Conservation (phyloP, 2,888 invertebrate species). For the Lasioglossum figueresi region DNA sequence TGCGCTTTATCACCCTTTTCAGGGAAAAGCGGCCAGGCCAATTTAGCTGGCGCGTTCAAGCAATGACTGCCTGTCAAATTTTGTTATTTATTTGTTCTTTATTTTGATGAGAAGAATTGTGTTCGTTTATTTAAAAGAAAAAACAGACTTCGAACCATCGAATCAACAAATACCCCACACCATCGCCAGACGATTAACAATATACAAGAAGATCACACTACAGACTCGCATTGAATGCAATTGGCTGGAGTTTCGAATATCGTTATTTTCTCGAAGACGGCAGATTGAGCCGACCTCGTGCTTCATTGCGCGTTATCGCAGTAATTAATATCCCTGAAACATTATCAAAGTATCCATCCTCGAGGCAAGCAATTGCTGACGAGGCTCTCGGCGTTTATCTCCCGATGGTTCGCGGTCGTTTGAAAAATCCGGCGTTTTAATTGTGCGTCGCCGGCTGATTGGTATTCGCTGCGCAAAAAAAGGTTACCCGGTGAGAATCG, state of each 20-base stretch:
- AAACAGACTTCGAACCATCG: no score
- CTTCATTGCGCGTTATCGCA: slow-evolving; percentile 38
- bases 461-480: slow-evolving; percentile 25
- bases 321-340: slow-evolving; percentile 59
- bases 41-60: neutral
- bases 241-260: neutral
- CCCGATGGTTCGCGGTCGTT: neutral
- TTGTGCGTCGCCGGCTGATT: slow-evolving; percentile 3
- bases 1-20: neutral
- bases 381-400: slow-evolving; percentile 28
- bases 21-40: neutral
- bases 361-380: slow-evolving; percentile 24
- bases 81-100: no score
- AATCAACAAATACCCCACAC: neutral
- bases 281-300: neutral
- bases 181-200: neutral
- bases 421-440: slow-evolving; percentile 8
- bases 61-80: neutral
- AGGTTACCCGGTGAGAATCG: slow-evolving; percentile 32
- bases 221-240: neutral
- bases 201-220: neutral
- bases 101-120: no score
- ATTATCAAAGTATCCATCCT: slow-evolving; percentile 45
- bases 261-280: neutral
- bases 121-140: no score